These are phyloP conservation scores for Dasypogon diadema DNA, from an alignment of 2,888 invertebrate genomes.

Conservation along the genomic window DNA sequence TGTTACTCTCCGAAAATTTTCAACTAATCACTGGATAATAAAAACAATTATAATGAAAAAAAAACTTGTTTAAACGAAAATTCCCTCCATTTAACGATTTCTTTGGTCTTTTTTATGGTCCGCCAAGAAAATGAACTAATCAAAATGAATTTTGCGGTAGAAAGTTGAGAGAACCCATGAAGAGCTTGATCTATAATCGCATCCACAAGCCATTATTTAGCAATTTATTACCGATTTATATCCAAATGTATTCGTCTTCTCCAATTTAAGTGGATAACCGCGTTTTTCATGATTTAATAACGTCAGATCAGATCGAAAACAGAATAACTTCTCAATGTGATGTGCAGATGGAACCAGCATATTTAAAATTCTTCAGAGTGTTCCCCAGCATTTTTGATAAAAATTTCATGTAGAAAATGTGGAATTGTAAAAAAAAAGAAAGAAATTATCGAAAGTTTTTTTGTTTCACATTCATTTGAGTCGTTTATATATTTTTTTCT, in stretches of 20 bases:
- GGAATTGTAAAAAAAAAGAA: too few species aligned
- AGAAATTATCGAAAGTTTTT: too few species aligned
- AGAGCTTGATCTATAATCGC: conserved; percentile 27
- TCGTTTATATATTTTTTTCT: too few species aligned
- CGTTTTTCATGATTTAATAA: conserved; percentile 28
- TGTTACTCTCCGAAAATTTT: too few species aligned
- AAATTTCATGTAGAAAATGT: too few species aligned
- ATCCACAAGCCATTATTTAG: conserved; percentile 29
- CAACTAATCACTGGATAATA: not conserved
- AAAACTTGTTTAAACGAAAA: not conserved
- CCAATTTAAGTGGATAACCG: not conserved
- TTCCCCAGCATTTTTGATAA: too few species aligned
- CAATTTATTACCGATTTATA: conserved; percentile 39
- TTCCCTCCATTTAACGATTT: not conserved
- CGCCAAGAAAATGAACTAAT: conserved; percentile 12
- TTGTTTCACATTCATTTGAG: too few species aligned
- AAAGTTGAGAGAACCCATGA: conserved; percentile 30
- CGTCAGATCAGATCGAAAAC: not conserved
- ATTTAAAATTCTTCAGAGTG: too few species aligned
- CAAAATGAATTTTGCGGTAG: conserved; percentile 20
- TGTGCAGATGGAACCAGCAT: too few species aligned
- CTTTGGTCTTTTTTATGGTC: not conserved
- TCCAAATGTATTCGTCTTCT: conserved; percentile 25
- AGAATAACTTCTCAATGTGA: too few species aligned
- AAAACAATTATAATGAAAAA: not conserved